Conservation (phyloP, 2,888 invertebrate species). For the Luperina nickerlii region DNA sequence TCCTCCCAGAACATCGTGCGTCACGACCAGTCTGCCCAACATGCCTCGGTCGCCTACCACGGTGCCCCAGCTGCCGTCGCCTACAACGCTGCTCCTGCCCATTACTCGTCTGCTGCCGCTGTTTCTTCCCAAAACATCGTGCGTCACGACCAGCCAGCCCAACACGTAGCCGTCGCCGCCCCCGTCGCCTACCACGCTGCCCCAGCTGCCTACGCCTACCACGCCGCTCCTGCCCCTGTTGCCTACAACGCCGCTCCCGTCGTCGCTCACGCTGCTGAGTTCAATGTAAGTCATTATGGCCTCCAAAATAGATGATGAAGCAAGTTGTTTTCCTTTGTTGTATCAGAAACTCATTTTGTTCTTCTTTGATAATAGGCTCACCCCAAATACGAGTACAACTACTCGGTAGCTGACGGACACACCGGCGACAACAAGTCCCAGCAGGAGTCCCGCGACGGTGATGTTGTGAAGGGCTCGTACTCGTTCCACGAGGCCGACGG, state of each 20-base stretch:
- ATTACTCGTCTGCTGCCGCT: slow-evolving; percentile 73
- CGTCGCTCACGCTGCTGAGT: slow-evolving; percentile 57
- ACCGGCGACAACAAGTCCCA: slow-evolving; percentile 91
- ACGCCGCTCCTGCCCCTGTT: slow-evolving; percentile 46
- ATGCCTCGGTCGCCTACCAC: slow-evolving; percentile 34
- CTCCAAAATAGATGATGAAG: too few relatives aligned
- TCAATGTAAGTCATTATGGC: slow-evolving; percentile 42
- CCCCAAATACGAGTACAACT: slow-evolving; percentile 88
- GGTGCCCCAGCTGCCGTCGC: not conserved
- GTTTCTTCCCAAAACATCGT: slow-evolving; percentile 75
- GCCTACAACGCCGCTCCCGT: slow-evolving; percentile 32
- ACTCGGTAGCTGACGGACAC: slow-evolving; percentile 90
- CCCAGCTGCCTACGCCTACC: slow-evolving; percentile 59
- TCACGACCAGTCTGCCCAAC: slow-evolving; percentile 70
- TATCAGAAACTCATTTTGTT: too few relatives aligned
- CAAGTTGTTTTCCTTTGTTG: too few relatives aligned
- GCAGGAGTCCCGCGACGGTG: slow-evolving; percentile 89
- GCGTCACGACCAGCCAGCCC: slow-evolving; percentile 73
- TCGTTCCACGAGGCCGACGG: slow-evolving; percentile 90
- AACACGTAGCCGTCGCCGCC: slow-evolving; percentile 65
- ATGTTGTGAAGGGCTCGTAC: slow-evolving; percentile 89
- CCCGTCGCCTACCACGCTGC: slow-evolving; percentile 58
- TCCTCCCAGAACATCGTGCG: slow-evolving; percentile 68
- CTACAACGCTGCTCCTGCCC: slow-evolving; percentile 13
- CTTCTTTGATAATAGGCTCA: slow-evolving; percentile 69